These are phyloP conservation scores for Hecatera dysodea DNA, from an alignment of 2,888 invertebrate genomes.

Conservation along the genomic window DNA sequence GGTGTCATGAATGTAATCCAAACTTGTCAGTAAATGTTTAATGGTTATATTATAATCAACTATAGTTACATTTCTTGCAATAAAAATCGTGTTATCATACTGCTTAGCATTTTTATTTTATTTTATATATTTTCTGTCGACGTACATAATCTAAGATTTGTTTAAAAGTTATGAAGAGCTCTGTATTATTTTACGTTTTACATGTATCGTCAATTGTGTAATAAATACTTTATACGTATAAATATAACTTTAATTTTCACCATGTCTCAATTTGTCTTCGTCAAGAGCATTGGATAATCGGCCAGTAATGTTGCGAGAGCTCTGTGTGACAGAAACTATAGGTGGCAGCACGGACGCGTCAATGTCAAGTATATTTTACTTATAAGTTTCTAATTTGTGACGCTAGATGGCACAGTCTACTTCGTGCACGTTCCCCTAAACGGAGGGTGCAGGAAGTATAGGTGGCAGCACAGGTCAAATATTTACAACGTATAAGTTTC, in stretches of 20 bases:
- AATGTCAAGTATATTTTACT: too few relatives aligned
- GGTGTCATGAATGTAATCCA: constrained; percentile 59
- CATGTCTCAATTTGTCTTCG: neutral
- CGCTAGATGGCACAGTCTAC: too few relatives aligned
- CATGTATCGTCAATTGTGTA: constrained; percentile 62
- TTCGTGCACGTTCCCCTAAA: too few relatives aligned
- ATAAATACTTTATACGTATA: constrained; percentile 60
- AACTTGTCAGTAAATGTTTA: constrained; percentile 54
- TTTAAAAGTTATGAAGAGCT: constrained; percentile 47
- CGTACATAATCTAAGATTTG: constrained; percentile 8
- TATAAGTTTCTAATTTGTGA: too few relatives aligned
- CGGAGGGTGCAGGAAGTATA: too few relatives aligned
- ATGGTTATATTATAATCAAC: constrained; percentile 46
- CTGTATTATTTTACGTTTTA: constrained; percentile 56
- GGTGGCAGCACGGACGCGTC: too few relatives aligned
- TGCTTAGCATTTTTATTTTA: constrained; percentile 50
- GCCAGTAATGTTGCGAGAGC: too few relatives aligned
- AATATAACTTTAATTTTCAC: constrained; percentile 17
- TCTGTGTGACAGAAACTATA: too few relatives aligned
- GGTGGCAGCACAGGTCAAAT: too few relatives aligned
- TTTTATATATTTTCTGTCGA: constrained; percentile 8
- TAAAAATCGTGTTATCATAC: constrained; percentile 32
- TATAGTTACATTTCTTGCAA: constrained; percentile 29
- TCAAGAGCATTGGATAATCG: too few relatives aligned
- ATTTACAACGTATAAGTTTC: too few relatives aligned